phyloP scores from a whole-genome alignment of 2,888 invertebrate genomes.

The Ormyrus rosae region DNA sequence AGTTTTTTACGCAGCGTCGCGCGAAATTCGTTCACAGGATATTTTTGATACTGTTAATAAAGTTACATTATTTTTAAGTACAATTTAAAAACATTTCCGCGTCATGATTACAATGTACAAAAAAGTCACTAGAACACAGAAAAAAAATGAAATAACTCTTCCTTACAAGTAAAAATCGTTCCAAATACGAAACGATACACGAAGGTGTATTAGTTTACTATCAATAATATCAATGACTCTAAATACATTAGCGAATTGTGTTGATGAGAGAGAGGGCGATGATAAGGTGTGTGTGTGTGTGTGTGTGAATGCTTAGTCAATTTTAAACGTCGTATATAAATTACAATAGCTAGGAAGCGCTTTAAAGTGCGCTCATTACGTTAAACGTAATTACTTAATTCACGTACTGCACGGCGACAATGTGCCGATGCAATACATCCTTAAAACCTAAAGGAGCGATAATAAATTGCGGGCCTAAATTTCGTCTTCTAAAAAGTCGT shows the following conservation, averaged over 20 bases:
- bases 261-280: not conserved
- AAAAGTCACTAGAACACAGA: not conserved
- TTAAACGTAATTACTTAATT: constrained; percentile 71
- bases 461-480: constrained; percentile 20
- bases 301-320: not conserved
- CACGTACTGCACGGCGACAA: constrained; percentile 30
- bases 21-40: constrained; percentile 7
- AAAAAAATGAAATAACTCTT: no score
- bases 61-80: constrained; percentile 65
- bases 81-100: not conserved
- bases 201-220: no score
- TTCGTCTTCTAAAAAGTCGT: not conserved
- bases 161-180: no score
- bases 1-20: constrained; percentile 13
- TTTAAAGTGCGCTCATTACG: constrained; percentile 67
- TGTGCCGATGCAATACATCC: constrained; percentile 21
- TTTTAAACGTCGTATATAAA: constrained; percentile 21
- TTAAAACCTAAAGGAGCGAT: constrained; percentile 34
- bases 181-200: no score
- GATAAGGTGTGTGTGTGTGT: no score
- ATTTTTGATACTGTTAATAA: constrained; percentile 65
- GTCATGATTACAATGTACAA: not conserved
- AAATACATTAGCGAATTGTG: no score
- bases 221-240: no score
- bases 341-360: constrained; percentile 48